Percentiles rank a stretch among this genome's conserved stretches.
Conservation (phyloP, 2,888 invertebrate genomes). For the Euplexia lucipara region DNA sequence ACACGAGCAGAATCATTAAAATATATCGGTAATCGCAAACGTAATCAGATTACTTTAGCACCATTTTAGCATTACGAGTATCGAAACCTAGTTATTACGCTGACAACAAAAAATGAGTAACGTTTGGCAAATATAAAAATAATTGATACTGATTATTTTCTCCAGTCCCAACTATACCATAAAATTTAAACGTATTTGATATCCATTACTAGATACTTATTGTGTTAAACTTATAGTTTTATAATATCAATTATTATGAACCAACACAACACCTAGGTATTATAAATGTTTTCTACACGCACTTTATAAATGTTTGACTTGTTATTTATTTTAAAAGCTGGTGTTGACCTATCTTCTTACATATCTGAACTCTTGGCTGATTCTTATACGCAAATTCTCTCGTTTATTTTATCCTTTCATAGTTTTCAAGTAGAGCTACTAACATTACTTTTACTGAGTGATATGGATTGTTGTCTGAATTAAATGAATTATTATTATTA, state of each 20-base stretch:
- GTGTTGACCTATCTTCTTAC: neutral
- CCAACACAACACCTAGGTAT: no score
- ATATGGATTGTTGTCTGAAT: no score
- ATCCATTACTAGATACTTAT: no score
- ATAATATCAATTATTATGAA: no score
- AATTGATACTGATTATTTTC: neutral
- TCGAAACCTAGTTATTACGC: conserved; percentile 49
- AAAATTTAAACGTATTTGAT: no score
- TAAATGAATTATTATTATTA: no score
- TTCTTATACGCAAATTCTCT: neutral
- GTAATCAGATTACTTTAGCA: conserved; percentile 28
- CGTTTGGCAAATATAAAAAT: conserved; percentile 19
- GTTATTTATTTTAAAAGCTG: no score
- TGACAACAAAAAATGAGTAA: conserved; percentile 27
- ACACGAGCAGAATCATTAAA: conserved; percentile 3
- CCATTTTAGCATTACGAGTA: conserved; percentile 22
- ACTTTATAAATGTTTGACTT: no score
- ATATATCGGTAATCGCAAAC: conserved; percentile 36
- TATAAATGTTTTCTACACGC: no score
- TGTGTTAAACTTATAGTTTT: no score
- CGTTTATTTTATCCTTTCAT: neutral
- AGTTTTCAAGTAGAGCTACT: conserved; percentile 9
- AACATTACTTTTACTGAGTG: conserved; percentile 15
- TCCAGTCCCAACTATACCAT: no score
- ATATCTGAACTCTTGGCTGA: neutral